Base-by-base conservation (phyloP, 2,797 vertebrate species). In the Zonotrichia albicollis region DNA sequence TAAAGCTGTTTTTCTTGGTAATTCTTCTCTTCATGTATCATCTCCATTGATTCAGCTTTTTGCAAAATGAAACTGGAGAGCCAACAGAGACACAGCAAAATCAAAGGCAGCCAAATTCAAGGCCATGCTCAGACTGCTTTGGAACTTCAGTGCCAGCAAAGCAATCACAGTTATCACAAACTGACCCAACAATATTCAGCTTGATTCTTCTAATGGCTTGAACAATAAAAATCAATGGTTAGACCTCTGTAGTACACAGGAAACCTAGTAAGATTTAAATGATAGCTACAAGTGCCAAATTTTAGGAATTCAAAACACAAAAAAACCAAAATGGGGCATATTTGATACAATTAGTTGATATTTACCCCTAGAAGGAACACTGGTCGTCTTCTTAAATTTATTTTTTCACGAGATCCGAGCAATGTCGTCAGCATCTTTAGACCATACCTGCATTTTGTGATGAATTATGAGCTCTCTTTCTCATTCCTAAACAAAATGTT, bases 31-130 rank as follows among this genome's bases (percentile, higher is more conserved):
- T 91, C 65, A 8, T 22, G 30, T 62, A 84, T 57, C 79, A 81
- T 34, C 53, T 73, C 57, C 79, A 78, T 76, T 70, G 82, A 86
- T 81, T 66, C 51, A 40, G 76, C 73, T 91, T 84, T 95, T 95
- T 91, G 45, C 73, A 87, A 93, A 92, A 94, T 92, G 75, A 93
- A 94, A 93, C 30, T 34, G 86, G 79, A 92, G 46, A 92, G 81
- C 66, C 58, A 90, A 62, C 14, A 77, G 90, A 93, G 90, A 89
- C 72, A 53, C 18, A 9, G 87, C 36, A 90, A 65, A 90, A 86
- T 73, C 32, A 86, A 95, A 95, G 48, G 71, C 34, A 15, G 94
- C 91, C 94, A 96, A 91, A 73, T 60, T 72, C 64, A 60, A 73
- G 62, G 30, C 66, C 62, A 55, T 19, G 62, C 70, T 93, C 84